Evolutionary conservation across 2,113 vertebrate species (phyloP), one percentile per base, ranked within the genome.

Genomic region (Calypte anna): DNA sequence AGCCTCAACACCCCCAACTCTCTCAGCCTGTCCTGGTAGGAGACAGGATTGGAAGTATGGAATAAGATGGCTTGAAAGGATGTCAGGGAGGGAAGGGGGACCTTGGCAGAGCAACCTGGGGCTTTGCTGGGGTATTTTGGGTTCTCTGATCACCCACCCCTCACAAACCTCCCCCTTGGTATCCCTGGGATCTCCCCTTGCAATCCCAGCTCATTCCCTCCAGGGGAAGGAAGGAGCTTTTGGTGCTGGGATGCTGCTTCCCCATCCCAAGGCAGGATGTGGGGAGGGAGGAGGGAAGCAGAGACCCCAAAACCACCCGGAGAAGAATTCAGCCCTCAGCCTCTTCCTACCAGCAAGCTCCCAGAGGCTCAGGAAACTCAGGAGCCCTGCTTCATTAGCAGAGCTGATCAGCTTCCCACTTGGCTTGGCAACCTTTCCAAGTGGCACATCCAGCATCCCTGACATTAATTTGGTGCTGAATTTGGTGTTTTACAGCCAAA

Each of bases 351-450:
- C 51, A n/a, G 40, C 13, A 6, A 43, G 25, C 48, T 55, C 7
- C 10, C 30, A 6, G 1, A 18, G 43, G 16, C 1, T 12, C 33
- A 51, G 44, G 5, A 68, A 1, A 12, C 3, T 79, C 16, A 83
- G 0, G 12, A 84, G 59, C 7, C 13, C 48, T 21, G 48, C 8
- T 55, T 75, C 58, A 75, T 90, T 74, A 94, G 84, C 54, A 24
- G 84, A 61, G 61, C 84, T 74, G 84, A 69, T 57, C 68, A 57
- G 2, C 36, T 63, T 15, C 0, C 0, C 0, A 3, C 24, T 31
- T 21, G 10, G 11, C 84, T 57, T 33, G 2, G 40, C 4, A 9
- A 5, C 80, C 80, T 61, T 11, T 17, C 9, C 25, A 6, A 17
- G 57, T 2, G 68, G 58, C 59, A 9, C 54, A 2, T 19, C 85